Base-by-base conservation (phyloP, 2,888 invertebrate species). In the Romanomermis culicivorax region DNA sequence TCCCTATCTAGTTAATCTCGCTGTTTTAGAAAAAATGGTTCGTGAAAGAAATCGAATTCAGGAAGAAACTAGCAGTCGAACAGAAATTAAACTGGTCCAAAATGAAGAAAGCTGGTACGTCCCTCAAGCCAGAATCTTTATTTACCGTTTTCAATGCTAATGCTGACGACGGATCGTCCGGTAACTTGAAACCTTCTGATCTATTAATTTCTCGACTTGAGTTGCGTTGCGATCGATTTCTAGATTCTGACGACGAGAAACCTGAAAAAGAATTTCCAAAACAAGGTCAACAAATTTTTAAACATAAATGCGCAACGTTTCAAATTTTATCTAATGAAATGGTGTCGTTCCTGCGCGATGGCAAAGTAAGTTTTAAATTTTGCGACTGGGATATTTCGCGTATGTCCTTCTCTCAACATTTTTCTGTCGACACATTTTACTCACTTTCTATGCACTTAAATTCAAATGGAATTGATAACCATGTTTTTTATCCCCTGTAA, bases 241-340 rank as follows among this genome's bases (percentile, higher is more conserved):
- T n/a, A n/a, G n/a, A n/a, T n/a, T n/a, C n/a, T n/a, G n/a, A n/a
- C n/a, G n/a, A n/a, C n/a, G n/a, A n/a, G n/a, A n/a, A n/a, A n/a
- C n/a, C n/a, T n/a, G n/a, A n/a, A 36, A 11, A 7, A 36, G 17
- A 36, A 36, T 36, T 20, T 4, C 4, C 29, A 29, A 54, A 51
- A 29, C 23, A 48, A 23, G 55, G 55, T 17, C n/a, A 55, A 27
- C 55, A 55, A 29, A 55, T 55, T 23, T 55, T 55, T 27, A 30
- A 26, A 2, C 55, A 55, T 42, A 48, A 45, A 3, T 26, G 20
- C 2, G 55, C 55, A 14, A 52, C 55, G 2, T 55, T 55, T 20
- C 55, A 55, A 25, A 55, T 55, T 45, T 45, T 55, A 2, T 52
- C 47, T 25, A 52, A 52, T 48, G 55, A 55, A 48, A 29, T 52